phyloP scores from a whole-genome alignment of 2,888 invertebrate genomes.

The Physocephala rufipes region DNA sequence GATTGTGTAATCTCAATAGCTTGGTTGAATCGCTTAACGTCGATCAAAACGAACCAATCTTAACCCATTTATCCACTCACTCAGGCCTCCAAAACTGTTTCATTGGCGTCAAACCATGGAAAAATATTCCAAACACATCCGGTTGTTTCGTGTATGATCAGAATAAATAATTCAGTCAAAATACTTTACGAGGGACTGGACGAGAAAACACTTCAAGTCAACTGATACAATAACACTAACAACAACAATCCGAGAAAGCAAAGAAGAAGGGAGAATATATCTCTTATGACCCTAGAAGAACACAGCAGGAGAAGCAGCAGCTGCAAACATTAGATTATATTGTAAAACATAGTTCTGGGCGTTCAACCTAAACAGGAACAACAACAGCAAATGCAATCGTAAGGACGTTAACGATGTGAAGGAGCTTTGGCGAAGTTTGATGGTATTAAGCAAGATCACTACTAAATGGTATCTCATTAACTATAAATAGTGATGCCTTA shows the following conservation, averaged over 20 bases:
- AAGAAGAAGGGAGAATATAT: not conserved
- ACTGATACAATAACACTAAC: too few species aligned
- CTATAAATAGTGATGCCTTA: not conserved
- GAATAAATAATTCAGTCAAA: slow-evolving; percentile 42
- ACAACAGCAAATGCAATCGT: not conserved
- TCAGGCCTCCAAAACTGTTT: not conserved
- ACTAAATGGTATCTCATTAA: too few species aligned
- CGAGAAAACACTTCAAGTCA: too few species aligned
- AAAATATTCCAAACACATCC: slow-evolving; percentile 32
- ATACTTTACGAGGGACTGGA: not conserved
- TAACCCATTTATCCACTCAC: not conserved
- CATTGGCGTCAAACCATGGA: slow-evolving; percentile 3
- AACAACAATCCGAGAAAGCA: too few species aligned
- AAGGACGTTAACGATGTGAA: not conserved
- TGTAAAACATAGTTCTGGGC: slow-evolving; percentile 2
- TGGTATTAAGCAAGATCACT: too few species aligned
- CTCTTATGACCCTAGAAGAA: not conserved
- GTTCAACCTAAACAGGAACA: not conserved
- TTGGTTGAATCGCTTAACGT: too few species aligned
- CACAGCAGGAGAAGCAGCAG: not conserved
- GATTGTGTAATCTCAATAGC: too few species aligned
- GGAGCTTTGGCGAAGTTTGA: too few species aligned
- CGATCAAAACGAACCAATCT: too few species aligned
- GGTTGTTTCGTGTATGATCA: slow-evolving; percentile 35
- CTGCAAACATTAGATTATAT: not conserved